Conservation (phyloP, 2,888 invertebrate genomes). For the Hartigia nigra region DNA sequence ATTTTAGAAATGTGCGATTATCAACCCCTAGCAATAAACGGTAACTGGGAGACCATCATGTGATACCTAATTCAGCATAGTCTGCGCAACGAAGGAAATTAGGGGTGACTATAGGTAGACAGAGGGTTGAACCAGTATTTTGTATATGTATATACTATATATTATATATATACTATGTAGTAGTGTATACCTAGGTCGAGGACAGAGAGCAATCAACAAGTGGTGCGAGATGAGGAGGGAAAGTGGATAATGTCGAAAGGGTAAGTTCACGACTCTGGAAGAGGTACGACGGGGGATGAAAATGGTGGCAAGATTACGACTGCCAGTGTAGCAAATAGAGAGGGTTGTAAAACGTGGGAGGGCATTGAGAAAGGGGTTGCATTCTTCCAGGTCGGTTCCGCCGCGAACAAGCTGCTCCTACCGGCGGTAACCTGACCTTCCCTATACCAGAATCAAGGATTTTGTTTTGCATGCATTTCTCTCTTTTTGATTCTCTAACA, state of each 20-base stretch:
- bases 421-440: constrained; percentile 12
- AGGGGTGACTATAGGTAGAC: neutral
- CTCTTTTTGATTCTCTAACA: neutral
- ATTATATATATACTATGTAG: neutral
- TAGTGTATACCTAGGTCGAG: constrained; percentile 15
- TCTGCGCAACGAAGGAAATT: neutral
- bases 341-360: constrained; percentile 6
- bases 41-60: neutral
- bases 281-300: constrained; percentile 1
- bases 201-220: constrained; percentile 23
- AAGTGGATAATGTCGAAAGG: constrained; percentile 15
- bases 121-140: neutral
- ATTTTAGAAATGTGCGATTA: neutral
- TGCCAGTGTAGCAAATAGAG: constrained; percentile 8
- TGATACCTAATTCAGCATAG: neutral
- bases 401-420: constrained; percentile 20
- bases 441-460: neutral
- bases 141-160: neutral
- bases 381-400: constrained; percentile 13
- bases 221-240: constrained; percentile 22
- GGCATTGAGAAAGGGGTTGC: constrained; percentile 9
- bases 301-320: neutral
- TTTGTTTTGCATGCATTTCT: neutral
- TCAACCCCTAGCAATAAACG: neutral
- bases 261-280: neutral